Base-by-base conservation (phyloP, 2,113 vertebrate species). In the Labeo catla region DNA sequence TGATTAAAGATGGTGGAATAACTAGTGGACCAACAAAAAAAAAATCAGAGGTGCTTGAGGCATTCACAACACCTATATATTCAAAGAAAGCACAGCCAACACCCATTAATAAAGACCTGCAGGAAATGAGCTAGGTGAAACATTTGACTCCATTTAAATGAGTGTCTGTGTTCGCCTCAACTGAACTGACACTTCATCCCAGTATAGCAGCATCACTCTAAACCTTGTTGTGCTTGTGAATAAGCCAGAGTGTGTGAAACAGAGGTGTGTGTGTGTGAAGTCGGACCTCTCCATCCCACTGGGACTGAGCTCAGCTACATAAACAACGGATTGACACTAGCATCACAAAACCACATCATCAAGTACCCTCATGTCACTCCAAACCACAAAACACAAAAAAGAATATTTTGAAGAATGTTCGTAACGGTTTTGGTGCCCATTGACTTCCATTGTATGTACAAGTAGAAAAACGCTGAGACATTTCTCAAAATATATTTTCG, bases 211-310 rank as follows among this genome's bases (percentile, higher is more conserved):
- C 59, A 34, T 65, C 2, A 34, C 39, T 81, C 23, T 81, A 12
- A 47, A 23, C 43, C 8, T 15, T 19, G 47, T 82, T 16, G 19
- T 70, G 23, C 4, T 39, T 39, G 63, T 39, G 47, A 68, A 70
- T 39, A 63, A n/a, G 4, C 79, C 8, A 15, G 59, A 34, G 59
- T 81, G 79, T 81, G 36, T 34, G 79, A 66, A 47, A 65, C 36
- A 9, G 59, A 49, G 78, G 81, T 70, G 28, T 83, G 79, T 70
- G 28, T 83, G 79, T 79, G 57, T 13, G 23, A 49, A 36, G 47
- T 70, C 45, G 13, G 81, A 83, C 81, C 9, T 70, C 65, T 70
- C 65, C 28, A 13, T 68, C 81, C 65, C 65, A 3, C 47, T 52
- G 45, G 23, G 65, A 70, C 34, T 70, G 65, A 39, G 39, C 81